Base-by-base conservation (phyloP, 2,888 invertebrate genomes). In the Yponomeuta sedellus region DNA sequence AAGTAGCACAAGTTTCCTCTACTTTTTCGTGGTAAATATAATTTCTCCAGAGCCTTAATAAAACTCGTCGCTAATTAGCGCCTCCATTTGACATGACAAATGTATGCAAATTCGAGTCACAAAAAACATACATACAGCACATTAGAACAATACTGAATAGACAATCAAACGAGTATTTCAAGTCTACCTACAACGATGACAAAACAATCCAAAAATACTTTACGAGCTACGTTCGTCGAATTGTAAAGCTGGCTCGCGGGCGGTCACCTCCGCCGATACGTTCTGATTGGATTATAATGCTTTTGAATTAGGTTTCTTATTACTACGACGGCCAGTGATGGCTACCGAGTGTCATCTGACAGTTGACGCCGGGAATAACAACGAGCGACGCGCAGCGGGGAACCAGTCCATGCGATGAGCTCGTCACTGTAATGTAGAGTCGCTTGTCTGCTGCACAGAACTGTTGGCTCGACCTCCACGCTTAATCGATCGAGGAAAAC, bases 281-380 rank as follows among this genome's bases (percentile, higher is more conserved):
- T 79, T 80, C 81, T 90, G 88, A 91, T 91, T 91, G 90, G 91
- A 89, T 89, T 90, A 90, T 90, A 89, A 91, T 90, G 80, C 83
- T 84, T 85, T 88, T 87, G 88, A 85, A 91, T 88, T 88, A 89
- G 87, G 78, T 82, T 89, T 90, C 86, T 87, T 88, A 90, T 86
- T 85, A 87, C 85, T 83, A 81, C 83, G 79, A 65, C 64, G 66
- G 61, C 61, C 64, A 81, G 79, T 81, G 79, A 79, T 75, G 80
- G 83, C 88, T 86, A 84, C 86, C 81, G 85, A 79, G 79, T 79
- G 81, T 78, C 83, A 84, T 83, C 84, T 82, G 86, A 82, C 85
- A 78, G 78, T 79, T 76, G 77, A 79, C 77, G 83, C 72, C 73
- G 77, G 80, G 89, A 89, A 89, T 90, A 85, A 78, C 80, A 86